Evolutionary conservation across 2,888 invertebrate species (phyloP).

Genomic region (Lottia gigantea): DNA sequence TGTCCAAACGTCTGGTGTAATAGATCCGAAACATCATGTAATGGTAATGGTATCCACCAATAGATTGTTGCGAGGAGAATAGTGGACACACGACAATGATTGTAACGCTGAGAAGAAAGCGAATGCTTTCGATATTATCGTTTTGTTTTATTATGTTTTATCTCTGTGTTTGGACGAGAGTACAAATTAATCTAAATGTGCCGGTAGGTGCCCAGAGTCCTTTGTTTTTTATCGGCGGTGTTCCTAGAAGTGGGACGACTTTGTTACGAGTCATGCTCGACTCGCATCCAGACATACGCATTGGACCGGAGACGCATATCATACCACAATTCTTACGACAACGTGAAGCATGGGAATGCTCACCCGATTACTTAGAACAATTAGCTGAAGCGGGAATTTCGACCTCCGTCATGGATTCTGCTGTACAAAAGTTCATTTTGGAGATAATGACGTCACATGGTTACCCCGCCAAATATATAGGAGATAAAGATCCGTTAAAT

Average conservation of each 20-base stretch:
- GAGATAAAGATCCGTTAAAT: slow-evolving; percentile 99
- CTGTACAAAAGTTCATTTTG: slow-evolving; percentile 95
- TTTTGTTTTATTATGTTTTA: no score
- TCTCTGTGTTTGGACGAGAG: no score
- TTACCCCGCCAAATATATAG: slow-evolving; percentile 91
- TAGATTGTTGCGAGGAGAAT: no score
- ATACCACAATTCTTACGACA: slow-evolving; percentile 96
- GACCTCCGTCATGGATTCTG: slow-evolving; percentile 91
- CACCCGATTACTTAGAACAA: slow-evolving; percentile 70
- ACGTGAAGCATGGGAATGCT: slow-evolving; percentile 94
- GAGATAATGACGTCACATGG: slow-evolving; percentile 83
- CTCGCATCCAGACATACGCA: slow-evolving; percentile 95
- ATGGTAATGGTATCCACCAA: no score
- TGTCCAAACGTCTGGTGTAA: no score
- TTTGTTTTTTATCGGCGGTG: slow-evolving; percentile 84
- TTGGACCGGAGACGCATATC: slow-evolving; percentile 94
- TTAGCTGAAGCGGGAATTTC: slow-evolving; percentile 74
- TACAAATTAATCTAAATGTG: no score
- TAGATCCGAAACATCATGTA: no score
- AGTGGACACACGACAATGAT: no score
- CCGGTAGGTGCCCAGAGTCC: slow-evolving; percentile 69
- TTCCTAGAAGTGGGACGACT: slow-evolving; percentile 97
- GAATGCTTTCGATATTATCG: no score
- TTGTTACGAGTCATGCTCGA: slow-evolving; percentile 98
- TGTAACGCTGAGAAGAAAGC: no score